Evolutionary conservation across 2,113 vertebrate genomes (phyloP), one percentile per base, ranked within the genome.

Genomic region (Antigone vipio): DNA sequence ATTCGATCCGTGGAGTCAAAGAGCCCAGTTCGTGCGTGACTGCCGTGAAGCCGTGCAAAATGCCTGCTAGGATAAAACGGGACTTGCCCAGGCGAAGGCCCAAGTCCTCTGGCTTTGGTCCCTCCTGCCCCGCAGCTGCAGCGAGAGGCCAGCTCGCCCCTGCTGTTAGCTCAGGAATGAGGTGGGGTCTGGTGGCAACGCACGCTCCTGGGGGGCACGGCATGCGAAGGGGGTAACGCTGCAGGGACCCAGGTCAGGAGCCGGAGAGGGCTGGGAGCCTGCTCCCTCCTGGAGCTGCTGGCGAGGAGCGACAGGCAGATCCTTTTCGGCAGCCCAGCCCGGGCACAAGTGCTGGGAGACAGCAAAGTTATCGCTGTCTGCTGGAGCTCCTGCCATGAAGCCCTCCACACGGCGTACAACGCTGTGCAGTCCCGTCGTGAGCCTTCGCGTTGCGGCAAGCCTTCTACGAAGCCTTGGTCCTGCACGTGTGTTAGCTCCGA

Each of bases 401-500:
- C 44, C 40, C 8, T 2, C 11, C 2, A 0, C 40, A 5, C 4
- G 1, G 4, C 21, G 11, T 1, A 7, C 20, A 12, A 3, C 1
- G 11, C 77, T 5, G 11, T 8, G 1, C 20, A 6, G 34, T 4
- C 29, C 24, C 8, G 8, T 2, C 3, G 27, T 2, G 60, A 52
- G 53, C 60, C 34, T 15, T 12, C 6, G 49, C 24, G 0, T 4
- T 7, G 53, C 35, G 6, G 13, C 23, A 3, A 21, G 23, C 35
- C 49, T 49, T 3, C 49, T 11, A 3, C n/a, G 3, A 8, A 45
- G 56, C 84, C 24, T 21, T 8, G 50, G 34, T 30, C 50, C 44
- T 69, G 60, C 26, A 0, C 3, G 21, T 8, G 22, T 15, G 8
- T 7, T 2, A 7, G 59, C 72, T 32, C 12, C 2, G 2, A 5